Evolutionary conservation across 2,113 vertebrate species (phyloP).

Genomic region (Spermophilus dauricus): DNA sequence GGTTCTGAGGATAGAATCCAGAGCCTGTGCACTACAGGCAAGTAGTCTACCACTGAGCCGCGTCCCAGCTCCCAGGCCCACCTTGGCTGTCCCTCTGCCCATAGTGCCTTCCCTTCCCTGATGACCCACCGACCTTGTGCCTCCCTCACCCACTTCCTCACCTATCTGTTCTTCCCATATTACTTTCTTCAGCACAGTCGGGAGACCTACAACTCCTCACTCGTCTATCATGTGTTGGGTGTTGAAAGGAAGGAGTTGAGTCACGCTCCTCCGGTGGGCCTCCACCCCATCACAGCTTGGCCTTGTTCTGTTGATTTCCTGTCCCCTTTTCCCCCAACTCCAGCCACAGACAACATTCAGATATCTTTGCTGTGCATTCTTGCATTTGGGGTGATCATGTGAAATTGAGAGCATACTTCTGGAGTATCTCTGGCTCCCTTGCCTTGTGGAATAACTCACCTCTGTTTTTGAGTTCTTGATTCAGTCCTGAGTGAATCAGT

Average conservation of each 20-base stretch:
- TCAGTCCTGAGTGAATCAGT: neutral
- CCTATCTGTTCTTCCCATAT: neutral
- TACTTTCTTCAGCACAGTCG: neutral
- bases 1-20: no score
- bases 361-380: neutral
- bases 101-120: no score
- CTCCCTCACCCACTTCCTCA: no score
- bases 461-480: neutral
- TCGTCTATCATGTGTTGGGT: no score
- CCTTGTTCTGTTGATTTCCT: accelerated
- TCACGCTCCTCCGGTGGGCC: accelerated
- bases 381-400: neutral
- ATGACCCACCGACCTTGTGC: neutral
- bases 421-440: neutral
- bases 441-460: neutral
- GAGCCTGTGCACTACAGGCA: no score
- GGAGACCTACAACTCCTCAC: neutral
- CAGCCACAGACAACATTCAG: neutral
- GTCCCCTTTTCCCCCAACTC: accelerated
- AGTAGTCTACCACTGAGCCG: no score
- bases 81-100: neutral
- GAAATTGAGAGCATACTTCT: neutral
- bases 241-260: neutral
- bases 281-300: accelerated
- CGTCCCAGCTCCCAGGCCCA: no score